Conservation (phyloP, 2,888 invertebrate species). For the Melanchra persicariae region DNA sequence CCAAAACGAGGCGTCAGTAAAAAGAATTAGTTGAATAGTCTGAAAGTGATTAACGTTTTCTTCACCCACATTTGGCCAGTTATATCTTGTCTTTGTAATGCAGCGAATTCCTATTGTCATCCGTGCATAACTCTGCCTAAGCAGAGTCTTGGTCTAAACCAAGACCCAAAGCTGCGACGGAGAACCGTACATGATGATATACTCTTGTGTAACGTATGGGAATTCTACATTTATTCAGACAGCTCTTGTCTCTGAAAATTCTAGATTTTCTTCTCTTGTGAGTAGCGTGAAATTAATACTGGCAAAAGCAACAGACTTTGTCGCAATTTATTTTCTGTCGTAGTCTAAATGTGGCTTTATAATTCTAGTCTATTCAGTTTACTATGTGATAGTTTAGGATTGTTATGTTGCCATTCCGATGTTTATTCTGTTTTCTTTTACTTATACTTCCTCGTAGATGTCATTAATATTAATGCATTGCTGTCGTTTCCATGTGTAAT, state of each 20-base stretch:
- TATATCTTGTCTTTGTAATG: too few species aligned
- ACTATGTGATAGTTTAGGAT: not conserved
- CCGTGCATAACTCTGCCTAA: too few species aligned
- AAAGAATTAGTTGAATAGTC: too few species aligned
- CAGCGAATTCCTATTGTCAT: too few species aligned
- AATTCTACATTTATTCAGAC: constrained; percentile 15
- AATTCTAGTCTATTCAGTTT: constrained; percentile 5
- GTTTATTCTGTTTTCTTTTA: not conserved
- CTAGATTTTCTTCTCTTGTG: constrained; percentile 7
- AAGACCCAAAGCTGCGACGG: too few species aligned
- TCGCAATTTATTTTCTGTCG: constrained; percentile 33
- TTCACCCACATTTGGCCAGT: too few species aligned
- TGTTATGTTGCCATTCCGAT: constrained; percentile 20
- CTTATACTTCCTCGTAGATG: not conserved
- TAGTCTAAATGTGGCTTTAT: constrained; percentile 32
- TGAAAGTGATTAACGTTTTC: too few species aligned
- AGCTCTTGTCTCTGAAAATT: not conserved
- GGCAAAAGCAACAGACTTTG: constrained; percentile 6
- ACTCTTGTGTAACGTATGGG: not conserved
- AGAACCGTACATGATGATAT: too few species aligned
- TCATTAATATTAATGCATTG: not conserved
- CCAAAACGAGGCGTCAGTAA: too few species aligned
- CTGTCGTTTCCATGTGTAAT: not conserved
- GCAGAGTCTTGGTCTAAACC: too few species aligned
- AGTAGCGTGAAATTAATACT: constrained; percentile 47